These are phyloP conservation scores for Anguilla megastoma DNA, from an alignment of 2,797 vertebrate genomes.

Conservation along the genomic window DNA sequence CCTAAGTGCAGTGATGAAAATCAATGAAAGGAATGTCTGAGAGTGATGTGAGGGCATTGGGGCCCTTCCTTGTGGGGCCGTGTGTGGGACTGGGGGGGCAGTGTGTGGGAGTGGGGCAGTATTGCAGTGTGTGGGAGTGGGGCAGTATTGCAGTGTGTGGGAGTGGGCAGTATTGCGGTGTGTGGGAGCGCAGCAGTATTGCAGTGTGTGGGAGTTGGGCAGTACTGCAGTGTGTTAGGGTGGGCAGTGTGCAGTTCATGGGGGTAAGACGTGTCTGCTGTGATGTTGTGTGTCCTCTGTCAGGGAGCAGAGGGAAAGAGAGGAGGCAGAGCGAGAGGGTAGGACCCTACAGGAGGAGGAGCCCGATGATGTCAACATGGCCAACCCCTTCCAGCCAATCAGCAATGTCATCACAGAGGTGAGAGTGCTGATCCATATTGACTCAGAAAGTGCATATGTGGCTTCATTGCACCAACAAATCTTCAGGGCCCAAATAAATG, in stretches of 20 bases:
- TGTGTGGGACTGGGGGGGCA: not conserved
- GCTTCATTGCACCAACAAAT: not conserved
- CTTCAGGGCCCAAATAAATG: not conserved
- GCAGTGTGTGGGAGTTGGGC: not conserved
- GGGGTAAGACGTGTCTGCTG: not conserved
- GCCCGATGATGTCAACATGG: conserved; percentile 65
- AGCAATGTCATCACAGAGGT: conserved; percentile 71
- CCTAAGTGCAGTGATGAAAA: not conserved
- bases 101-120: not conserved
- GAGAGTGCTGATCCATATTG: not conserved
- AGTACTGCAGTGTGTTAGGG: not conserved
- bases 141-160: not conserved
- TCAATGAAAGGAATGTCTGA: not conserved
- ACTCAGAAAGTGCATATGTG: not conserved
- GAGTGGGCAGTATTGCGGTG: not conserved
- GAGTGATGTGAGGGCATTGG: not conserved
- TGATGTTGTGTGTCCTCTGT: not conserved
- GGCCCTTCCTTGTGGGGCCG: not conserved
- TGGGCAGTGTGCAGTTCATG: not conserved
- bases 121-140: not conserved
- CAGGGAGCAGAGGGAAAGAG: conserved; percentile 63
- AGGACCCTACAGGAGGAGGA: conserved; percentile 55
- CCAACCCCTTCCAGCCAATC: conserved; percentile 81
- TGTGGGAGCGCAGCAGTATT: not conserved
- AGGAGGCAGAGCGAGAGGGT: conserved; percentile 59